Evolutionary conservation across 2,113 vertebrate species (phyloP).

Genomic region (Sander vitreus): DNA sequence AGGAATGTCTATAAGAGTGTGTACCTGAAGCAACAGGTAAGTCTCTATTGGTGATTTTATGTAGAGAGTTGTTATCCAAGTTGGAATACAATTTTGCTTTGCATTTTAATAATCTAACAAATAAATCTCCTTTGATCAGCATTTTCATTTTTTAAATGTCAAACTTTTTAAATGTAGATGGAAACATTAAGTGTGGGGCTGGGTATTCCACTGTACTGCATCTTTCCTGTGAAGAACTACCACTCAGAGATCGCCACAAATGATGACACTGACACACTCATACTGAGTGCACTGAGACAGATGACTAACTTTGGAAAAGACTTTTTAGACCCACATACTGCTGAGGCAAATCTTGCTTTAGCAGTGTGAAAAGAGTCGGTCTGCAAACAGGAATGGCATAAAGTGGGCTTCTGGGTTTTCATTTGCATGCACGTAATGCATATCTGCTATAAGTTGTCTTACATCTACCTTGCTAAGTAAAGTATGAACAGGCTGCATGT

Average conservation of each 20-base stretch:
- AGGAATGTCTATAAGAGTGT: constrained; percentile 34
- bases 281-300: constrained; percentile 34
- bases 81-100: not conserved
- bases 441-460: not conserved
- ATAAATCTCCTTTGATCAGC: not conserved
- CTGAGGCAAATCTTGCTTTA: not conserved
- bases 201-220: constrained; percentile 32
- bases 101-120: not conserved
- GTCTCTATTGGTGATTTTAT: not conserved
- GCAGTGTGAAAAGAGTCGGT: not conserved
- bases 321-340: constrained; percentile 6
- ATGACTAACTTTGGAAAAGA: constrained; percentile 52
- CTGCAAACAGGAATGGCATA: not conserved
- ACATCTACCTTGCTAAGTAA: not conserved
- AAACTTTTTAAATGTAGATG: not conserved
- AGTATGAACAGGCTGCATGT: no score
- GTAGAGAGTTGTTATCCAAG: not conserved
- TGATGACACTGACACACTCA: not conserved
- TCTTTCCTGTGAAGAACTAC: constrained; percentile 65
- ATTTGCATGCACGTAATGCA: not conserved
- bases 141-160: not conserved
- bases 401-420: not conserved
- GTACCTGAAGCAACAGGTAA: constrained; percentile 20
- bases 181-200: accelerated
- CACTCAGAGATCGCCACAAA: not conserved